phyloP scores from a whole-genome alignment of 2,113 vertebrate genomes.

The Recurvirostra avosetta region DNA sequence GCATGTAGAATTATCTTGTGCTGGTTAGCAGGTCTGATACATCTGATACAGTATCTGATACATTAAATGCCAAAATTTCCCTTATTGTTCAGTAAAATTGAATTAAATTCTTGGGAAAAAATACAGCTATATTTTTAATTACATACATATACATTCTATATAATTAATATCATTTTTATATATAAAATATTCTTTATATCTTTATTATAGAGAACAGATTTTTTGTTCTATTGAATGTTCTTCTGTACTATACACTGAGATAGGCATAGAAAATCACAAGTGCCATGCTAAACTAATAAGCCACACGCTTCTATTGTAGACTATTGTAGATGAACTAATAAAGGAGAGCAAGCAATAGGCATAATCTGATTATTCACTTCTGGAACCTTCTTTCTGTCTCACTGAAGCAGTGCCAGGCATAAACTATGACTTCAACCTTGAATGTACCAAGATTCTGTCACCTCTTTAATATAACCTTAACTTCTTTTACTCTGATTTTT shows the following conservation, averaged over 20 bases:
- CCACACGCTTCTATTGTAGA: background rate
- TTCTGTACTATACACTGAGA: background rate
- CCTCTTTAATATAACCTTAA: background rate
- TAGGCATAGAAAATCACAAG: background rate
- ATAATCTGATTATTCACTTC: background rate
- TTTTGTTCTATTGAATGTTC: background rate
- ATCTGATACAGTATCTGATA: background rate
- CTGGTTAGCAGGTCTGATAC: background rate
- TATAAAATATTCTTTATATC: background rate
- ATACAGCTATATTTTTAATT: background rate
- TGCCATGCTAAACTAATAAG: background rate
- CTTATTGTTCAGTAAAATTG: background rate
- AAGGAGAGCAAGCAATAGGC: background rate
- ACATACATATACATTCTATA: background rate
- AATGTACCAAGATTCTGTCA: background rate
- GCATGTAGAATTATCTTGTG: background rate
- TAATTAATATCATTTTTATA: background rate
- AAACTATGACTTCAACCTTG: background rate
- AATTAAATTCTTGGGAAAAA: background rate
- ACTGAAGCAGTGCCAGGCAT: background rate
- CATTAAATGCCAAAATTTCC: background rate
- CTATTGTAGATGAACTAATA: background rate
- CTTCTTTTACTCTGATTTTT: background rate
- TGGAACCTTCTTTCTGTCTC: background rate
- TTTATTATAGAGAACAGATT: background rate